Evolutionary conservation across 2,888 invertebrate genomes (phyloP).

Genomic region (Himalopsyche japonica): DNA sequence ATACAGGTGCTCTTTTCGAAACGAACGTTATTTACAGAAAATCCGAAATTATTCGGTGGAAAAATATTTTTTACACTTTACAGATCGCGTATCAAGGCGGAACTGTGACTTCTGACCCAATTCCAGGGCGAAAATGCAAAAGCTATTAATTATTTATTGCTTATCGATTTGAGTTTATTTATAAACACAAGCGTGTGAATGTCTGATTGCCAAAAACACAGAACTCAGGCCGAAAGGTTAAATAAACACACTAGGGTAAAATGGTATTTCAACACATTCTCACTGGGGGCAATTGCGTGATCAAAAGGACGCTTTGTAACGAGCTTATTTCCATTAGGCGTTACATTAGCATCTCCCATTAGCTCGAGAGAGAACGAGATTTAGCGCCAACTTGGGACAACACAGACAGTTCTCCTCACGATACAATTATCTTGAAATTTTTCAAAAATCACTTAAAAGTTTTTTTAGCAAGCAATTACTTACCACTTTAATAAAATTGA

Average conservation of each 20-base stretch:
- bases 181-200: neutral
- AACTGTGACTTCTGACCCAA: too few relatives aligned
- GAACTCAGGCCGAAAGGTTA: neutral
- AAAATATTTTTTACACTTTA: too few relatives aligned
- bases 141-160: neutral
- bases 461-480: too few relatives aligned
- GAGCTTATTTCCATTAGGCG: conserved; percentile 17
- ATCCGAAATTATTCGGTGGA: too few relatives aligned
- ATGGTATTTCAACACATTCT: neutral
- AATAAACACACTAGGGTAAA: neutral
- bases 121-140: neutral
- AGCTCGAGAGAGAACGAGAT: neutral
- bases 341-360: conserved; percentile 25
- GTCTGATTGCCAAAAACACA: neutral
- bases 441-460: too few relatives aligned
- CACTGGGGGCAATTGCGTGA: conserved; percentile 15
- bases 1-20: too few relatives aligned
- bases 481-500: too few relatives aligned
- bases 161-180: neutral
- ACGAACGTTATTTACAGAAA: too few relatives aligned
- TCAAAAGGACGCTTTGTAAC: conserved; percentile 23
- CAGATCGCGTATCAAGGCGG: too few relatives aligned
- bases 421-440: neutral
- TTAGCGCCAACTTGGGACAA: neutral
- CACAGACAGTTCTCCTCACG: neutral